A percentile compares a stretch with the other conserved stretches of the same genome.
phyloP scores from a whole-genome alignment of 2,113 vertebrate species.

The Arenaria interpres region DNA sequence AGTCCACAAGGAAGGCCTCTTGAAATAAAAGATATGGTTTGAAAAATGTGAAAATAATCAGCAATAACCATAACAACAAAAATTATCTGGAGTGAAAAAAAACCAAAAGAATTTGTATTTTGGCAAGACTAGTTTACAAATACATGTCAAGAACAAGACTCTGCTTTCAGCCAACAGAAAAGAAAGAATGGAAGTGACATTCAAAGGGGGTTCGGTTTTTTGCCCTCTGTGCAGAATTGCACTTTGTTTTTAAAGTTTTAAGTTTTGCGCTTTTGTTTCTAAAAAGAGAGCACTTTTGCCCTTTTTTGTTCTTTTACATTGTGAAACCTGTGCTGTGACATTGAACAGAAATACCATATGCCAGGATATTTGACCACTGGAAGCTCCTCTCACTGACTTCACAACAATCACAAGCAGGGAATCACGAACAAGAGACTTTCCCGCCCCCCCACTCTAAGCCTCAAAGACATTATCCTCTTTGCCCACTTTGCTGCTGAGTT shows the following conservation, averaged over 20 bases:
- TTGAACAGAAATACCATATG: slow-evolving; percentile 19
- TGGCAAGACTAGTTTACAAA: slow-evolving; percentile 72
- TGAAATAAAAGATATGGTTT: slow-evolving; percentile 65
- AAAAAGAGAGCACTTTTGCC: not conserved
- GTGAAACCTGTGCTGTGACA: slow-evolving; percentile 63
- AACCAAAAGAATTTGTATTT: slow-evolving; percentile 33
- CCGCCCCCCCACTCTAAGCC: slow-evolving; percentile 10
- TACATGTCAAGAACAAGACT: slow-evolving; percentile 59
- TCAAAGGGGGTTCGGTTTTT: slow-evolving; percentile 26
- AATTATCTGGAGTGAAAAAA: slow-evolving; percentile 53
- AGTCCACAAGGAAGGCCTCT: slow-evolving; percentile 72
- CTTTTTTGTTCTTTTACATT: slow-evolving; percentile 5
- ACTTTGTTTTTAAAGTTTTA: slow-evolving; percentile 21
- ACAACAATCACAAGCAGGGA: slow-evolving; percentile 41
- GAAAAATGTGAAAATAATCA: slow-evolving; percentile 37
- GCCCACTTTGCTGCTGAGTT: slow-evolving; percentile 71
- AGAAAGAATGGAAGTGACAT: slow-evolving; percentile 67
- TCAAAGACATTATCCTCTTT: slow-evolving; percentile 2
- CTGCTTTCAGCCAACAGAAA: slow-evolving; percentile 51
- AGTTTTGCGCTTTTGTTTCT: slow-evolving; percentile 31
- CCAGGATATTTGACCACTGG: slow-evolving; percentile 35
- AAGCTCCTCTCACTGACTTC: slow-evolving; percentile 40
- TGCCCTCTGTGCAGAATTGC: slow-evolving; percentile 61
- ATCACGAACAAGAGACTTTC: not conserved
- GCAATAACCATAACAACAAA: slow-evolving; percentile 45